These are phyloP conservation scores for Ariopsis seemanni DNA, from an alignment of 2,113 vertebrate species.

Conservation along the genomic window DNA sequence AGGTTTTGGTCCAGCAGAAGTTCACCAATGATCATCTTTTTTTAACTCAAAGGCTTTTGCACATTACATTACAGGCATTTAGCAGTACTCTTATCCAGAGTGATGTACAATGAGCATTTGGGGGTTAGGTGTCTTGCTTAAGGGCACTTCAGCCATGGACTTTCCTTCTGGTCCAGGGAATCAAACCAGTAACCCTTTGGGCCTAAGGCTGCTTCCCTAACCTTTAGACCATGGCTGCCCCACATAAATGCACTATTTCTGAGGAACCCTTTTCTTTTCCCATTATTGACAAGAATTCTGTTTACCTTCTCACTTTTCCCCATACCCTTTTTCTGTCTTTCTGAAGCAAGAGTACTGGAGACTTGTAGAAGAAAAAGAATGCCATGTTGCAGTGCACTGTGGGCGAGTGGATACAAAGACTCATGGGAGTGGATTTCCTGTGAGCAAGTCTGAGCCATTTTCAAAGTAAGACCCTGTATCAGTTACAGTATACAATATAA, in stretches of 20 bases:
- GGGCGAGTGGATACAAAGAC: constrained; percentile 90
- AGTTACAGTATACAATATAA: neutral
- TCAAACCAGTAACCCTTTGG: too few relatives aligned
- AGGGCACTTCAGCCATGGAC: too few relatives aligned
- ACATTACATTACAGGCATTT: neutral
- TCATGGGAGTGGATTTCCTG: constrained; percentile 86
- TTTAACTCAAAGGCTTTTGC: neutral
- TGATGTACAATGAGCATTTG: too few relatives aligned
- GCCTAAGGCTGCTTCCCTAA: too few relatives aligned
- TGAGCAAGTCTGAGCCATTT: constrained; percentile 87
- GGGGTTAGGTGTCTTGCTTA: too few relatives aligned
- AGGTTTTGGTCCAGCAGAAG: neutral
- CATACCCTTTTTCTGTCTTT: constrained; percentile 13
- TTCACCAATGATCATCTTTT: neutral
- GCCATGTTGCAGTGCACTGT: constrained; percentile 88
- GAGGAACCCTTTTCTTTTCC: neutral
- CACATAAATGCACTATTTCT: neutral
- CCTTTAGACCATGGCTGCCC: too few relatives aligned
- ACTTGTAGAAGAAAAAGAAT: constrained; percentile 85
- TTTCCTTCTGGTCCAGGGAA: too few relatives aligned
- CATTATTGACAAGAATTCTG: neutral
- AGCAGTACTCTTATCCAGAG: too few relatives aligned
- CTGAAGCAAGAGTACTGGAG: constrained; percentile 88
- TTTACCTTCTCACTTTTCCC: neutral
- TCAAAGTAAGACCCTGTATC: constrained; percentile 75